Conservation (phyloP, 2,888 invertebrate species). For the Pilophorus perplexus region DNA sequence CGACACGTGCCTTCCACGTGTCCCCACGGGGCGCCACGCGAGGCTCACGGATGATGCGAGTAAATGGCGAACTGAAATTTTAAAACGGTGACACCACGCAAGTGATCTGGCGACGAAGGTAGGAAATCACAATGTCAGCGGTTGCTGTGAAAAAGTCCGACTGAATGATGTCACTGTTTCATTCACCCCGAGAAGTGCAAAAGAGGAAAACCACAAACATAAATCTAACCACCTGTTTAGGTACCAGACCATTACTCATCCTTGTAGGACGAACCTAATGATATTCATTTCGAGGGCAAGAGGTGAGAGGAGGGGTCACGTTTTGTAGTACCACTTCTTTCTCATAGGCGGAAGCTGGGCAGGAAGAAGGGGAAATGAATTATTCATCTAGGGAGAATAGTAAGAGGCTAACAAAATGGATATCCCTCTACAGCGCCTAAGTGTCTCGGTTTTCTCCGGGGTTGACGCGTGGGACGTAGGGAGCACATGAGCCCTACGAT, state of each 20-base stretch:
- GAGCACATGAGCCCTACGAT: neutral
- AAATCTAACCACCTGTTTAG: constrained; percentile 17
- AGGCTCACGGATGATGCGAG: too few relatives aligned
- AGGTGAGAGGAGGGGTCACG: neutral
- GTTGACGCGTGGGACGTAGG: neutral
- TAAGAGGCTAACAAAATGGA: constrained; percentile 1
- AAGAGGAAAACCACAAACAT: constrained; percentile 17
- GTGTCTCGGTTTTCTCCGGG: constrained; percentile 5
- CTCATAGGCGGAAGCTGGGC: neutral
- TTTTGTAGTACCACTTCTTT: neutral
- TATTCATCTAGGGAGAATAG: constrained; percentile 7
- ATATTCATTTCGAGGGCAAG: constrained; percentile 13
- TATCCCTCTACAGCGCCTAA: neutral
- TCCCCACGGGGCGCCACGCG: too few relatives aligned
- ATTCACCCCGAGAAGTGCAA: neutral
- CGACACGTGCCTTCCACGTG: too few relatives aligned
- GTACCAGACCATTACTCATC: constrained; percentile 10
- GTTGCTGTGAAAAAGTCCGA: too few relatives aligned
- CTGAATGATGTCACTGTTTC: neutral
- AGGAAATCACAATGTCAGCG: too few relatives aligned
- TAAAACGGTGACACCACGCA: too few relatives aligned
- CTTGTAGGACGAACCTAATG: constrained; percentile 3
- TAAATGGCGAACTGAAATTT: too few relatives aligned
- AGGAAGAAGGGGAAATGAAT: constrained; percentile 2
- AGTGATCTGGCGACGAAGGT: too few relatives aligned